These are phyloP conservation scores for Acanthurus lineatus DNA, from an alignment of 2,797 vertebrate genomes.

Conservation along the genomic window DNA sequence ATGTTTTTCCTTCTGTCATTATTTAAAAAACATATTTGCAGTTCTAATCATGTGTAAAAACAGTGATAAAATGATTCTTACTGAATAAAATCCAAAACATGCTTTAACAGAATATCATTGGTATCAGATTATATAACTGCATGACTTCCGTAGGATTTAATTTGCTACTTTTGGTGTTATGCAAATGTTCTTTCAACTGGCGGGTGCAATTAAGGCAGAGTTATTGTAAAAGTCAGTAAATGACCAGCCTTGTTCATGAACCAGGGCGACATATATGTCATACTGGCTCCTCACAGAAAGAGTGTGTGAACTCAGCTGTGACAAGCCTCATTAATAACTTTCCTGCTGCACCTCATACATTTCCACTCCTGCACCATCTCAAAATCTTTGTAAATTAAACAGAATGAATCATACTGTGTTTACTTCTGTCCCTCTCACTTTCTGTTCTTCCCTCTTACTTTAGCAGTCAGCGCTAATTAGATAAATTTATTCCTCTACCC, in stretches of 20 bases:
- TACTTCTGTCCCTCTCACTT: background rate
- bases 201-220: constrained; percentile 60
- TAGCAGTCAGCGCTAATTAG: too few species aligned
- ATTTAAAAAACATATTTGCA: background rate
- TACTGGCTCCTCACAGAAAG: constrained; percentile 19
- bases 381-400: background rate
- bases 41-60: background rate
- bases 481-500: background rate
- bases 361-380: constrained; percentile 3
- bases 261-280: constrained; percentile 46
- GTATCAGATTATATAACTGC: constrained; percentile 11
- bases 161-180: constrained; percentile 43
- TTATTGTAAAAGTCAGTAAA: constrained; percentile 43
- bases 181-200: constrained; percentile 40
- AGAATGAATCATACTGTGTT: background rate
- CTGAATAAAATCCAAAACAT: constrained; percentile 13
- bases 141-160: constrained; percentile 20
- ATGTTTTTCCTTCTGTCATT: background rate
- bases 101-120: background rate
- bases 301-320: constrained; percentile 56
- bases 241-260: constrained; percentile 31
- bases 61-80: constrained; percentile 6
- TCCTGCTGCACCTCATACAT: constrained; percentile 5
- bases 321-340: constrained; percentile 61
- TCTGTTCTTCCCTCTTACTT: background rate